Evolutionary conservation across 1,140 invertebrate species (phyloP), one percentile per base, ranked within the genome.

Genomic region (Holcopasites calliopsidis): DNA sequence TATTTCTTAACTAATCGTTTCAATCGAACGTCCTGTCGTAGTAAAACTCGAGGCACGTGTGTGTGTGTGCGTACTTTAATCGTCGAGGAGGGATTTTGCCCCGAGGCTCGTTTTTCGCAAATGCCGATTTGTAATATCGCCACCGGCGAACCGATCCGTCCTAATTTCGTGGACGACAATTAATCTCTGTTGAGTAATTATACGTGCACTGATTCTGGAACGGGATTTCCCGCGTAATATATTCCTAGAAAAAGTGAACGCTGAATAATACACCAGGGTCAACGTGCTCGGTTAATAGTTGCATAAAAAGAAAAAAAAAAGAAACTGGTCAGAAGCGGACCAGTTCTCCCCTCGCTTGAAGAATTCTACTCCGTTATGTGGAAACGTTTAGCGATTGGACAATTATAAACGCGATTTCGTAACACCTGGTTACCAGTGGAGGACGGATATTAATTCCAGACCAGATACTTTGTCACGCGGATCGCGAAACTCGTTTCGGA

Each of bases 101-200:
- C n/a, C n/a, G n/a, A n/a, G 44, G n/a, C n/a, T 18, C 3, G 11
- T 47, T n/a, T 1, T 3, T 47, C 44, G 8, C n/a, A 47, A 50
- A 50, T 21, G 23, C 0, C 23, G 21, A 50, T 23, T 50, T 28
- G n/a, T 47, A 47, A 47, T 47, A 47, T 44, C 42, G 18, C 8
- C 16, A 47, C n/a, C 13, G 44, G n/a, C 13, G 7, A 13, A 62
- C 21, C 47, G 11, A 1, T 28, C 18, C 16, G 18, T 26, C 18
- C 4, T 3, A 26, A 16, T 50, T 66, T 2, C 16, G 2, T 40
- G 35, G 4, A n/a, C 33, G 38, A 0, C 5, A 6, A 70, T 38
- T 70, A 70, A 35, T 70, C 18, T 49, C 28, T 47, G n/a, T 70
- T 70, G 55, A 49, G 31, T 42, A 70, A 70, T 3, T 6, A 23